phyloP scores from a whole-genome alignment of 1,140 invertebrate genomes.

The Drosophila serrata region DNA sequence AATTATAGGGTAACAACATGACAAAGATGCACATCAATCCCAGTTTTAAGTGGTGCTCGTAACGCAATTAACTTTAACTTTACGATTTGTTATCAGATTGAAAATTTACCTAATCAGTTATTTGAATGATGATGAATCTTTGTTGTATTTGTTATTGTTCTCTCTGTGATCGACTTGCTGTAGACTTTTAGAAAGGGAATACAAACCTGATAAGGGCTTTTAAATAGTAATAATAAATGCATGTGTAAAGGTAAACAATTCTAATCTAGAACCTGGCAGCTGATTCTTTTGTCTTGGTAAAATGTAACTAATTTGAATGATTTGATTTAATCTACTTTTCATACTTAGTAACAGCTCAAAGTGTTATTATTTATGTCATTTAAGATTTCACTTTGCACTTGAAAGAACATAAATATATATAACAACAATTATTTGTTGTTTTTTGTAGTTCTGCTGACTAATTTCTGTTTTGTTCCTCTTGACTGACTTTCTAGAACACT shows the following conservation, averaged over 20 bases:
- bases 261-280: conserved; percentile 27
- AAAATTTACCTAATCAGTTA: conserved; percentile 28
- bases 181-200: background rate
- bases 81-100: conserved; percentile 33
- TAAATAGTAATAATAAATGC: conserved; percentile 4
- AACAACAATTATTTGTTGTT: background rate
- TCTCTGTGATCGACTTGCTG: background rate
- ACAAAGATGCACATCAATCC: conserved; percentile 22
- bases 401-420: background rate
- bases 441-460: conserved; percentile 8
- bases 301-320: conserved; percentile 11
- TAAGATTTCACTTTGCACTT: background rate
- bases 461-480: conserved; percentile 23
- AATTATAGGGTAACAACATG: conserved; percentile 24
- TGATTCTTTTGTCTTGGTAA: conserved; percentile 17
- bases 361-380: conserved; percentile 12
- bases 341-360: background rate
- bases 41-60: conserved; percentile 33
- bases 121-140: conserved; percentile 11
- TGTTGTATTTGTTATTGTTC: background rate
- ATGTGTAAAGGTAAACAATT: conserved; percentile 6
- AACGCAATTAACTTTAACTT: conserved; percentile 42
- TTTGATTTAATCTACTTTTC: background rate
- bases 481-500: conserved; percentile 41
- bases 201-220: conserved; percentile 15